Base-by-base conservation (phyloP, 2,888 invertebrate species). In the Dicyrtoma fusca region DNA sequence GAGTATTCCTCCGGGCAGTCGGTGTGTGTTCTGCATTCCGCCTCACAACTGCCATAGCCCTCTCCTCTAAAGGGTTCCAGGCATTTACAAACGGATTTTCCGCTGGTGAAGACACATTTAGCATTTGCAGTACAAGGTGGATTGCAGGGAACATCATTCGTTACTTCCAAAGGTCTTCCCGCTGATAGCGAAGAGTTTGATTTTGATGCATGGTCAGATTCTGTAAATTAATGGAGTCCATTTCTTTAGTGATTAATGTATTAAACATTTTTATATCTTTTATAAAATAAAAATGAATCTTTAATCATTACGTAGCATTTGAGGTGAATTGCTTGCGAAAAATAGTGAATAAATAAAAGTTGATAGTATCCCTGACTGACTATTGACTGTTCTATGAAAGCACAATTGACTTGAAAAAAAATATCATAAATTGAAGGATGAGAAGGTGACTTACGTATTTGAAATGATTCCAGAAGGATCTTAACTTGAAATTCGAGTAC, bases 1-100 rank as follows among this genome's bases (percentile, higher is more conserved):
- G 78, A 78, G 65, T 72, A 69, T 6, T 75, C 71, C 23, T 75
- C 74, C 1, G 80, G 74, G 68, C 80, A 80, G 34, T 80, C 80
- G 11, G 76, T 76, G 51, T 80, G 80, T 17, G 75, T 63, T 17
- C 61, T 42, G 49, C 79, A 79, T 55, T 59, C 69, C 17, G 23
- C 49, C 19, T 61, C 2, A 53, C 71, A 71, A 1, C 14, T 34
- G 13, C 57, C 26, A 25, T 45, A 64, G 17, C 64, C 44, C 26
- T 71, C 71, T 0, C 64, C 64, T 47, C 17, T 45, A 57, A 55
- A 71, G 14, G 71, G 71, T 21, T 64, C 63, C n/a, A 71, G 42
- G 26, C 71, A 71, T 44, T 55, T n/a, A 19, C 71, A 71, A 14
- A 34, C 45, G 14, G 71, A 55, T 1, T 10, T 11, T 11, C 44